Evolutionary conservation across 2,888 invertebrate genomes (phyloP), one percentile per base, ranked within the genome.

Genomic region (Cephus pulcher): DNA sequence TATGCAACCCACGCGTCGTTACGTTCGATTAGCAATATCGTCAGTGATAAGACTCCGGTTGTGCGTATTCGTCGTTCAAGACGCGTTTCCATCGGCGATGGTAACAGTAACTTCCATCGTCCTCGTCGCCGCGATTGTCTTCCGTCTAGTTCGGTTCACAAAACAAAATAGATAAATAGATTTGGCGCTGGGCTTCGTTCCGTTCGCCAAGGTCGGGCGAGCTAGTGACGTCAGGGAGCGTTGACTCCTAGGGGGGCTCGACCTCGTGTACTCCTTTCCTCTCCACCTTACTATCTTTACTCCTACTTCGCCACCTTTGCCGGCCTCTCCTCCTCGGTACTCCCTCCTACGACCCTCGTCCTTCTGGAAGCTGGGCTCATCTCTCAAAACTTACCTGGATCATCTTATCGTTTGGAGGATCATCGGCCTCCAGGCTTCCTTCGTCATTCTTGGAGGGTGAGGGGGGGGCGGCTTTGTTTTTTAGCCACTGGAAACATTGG

Each of bases 181-280:
- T 87, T 87, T 85, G 87, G 84, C 87, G 83, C 75, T 81, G 82
- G 79, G 80, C 82, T 83, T 82, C 75, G 81, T 78, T 83, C 83
- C 82, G 82, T 86, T 88, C 84, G 79, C 84, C 90, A 90, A 90
- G 89, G 89, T 88, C 89, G 86, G 78, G 80, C 79, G 83, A 71
- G 73, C 82, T 81, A 75, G 82, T 88, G 89, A 90, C 88, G 88
- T 87, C 89, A 89, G 76, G 74, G 90, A 89, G 87, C 90, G 83
- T 90, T 90, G 91, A 90, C 91, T 89, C 83, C 84, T 85, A 81
- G 84, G 86, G 84, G 78, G 87, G 86, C 87, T 90, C 87, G 89
- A 88, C 88, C 89, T 89, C 88, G 86, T 83, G 83, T 82, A 83
- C 82, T 80, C 84, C 82, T 75, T 81, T 77, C 84, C 75, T 79